These are phyloP conservation scores for Malacoctenus gilli DNA, from an alignment of 2,797 vertebrate species.

Conservation along the genomic window DNA sequence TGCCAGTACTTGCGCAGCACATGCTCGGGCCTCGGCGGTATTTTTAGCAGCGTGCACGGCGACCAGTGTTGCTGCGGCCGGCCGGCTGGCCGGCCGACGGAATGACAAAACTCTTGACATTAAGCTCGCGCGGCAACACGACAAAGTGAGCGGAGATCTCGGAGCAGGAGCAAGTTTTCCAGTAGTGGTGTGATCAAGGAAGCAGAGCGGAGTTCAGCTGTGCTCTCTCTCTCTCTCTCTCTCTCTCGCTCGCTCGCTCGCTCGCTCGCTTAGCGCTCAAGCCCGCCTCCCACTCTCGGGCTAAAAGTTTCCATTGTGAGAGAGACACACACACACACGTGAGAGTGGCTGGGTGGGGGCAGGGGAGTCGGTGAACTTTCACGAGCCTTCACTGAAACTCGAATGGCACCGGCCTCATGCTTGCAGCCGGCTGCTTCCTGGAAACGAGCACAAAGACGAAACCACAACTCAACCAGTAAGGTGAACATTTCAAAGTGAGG, in stretches of 20 bases:
- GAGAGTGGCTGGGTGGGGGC: slow-evolving; percentile 71
- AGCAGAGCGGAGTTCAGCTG: slow-evolving; percentile 49
- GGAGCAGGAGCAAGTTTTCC: slow-evolving; percentile 68
- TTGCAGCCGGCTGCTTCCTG: too few relatives aligned
- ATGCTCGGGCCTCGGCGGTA: slow-evolving; percentile 67
- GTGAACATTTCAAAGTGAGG: not conserved
- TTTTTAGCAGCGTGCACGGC: slow-evolving; percentile 73
- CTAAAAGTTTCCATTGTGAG: slow-evolving; percentile 88
- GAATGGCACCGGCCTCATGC: slow-evolving; percentile 16
- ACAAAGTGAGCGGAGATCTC: slow-evolving; percentile 48
- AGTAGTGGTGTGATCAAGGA: slow-evolving; percentile 77
- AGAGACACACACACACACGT: slow-evolving; percentile 76
- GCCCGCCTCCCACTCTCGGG: slow-evolving; percentile 74
- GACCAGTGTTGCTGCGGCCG: slow-evolving; percentile 10
- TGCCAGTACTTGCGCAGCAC: slow-evolving; percentile 69
- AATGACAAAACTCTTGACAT: slow-evolving; percentile 54
- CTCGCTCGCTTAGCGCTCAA: not conserved
- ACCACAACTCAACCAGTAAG: too few relatives aligned
- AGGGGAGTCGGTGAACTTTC: slow-evolving; percentile 64
- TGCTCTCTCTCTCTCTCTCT: slow-evolving; percentile 2
- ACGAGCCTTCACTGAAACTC: slow-evolving; percentile 59
- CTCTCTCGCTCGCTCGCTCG: not conserved
- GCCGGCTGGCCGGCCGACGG: slow-evolving; percentile 19
- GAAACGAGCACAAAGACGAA: too few relatives aligned
- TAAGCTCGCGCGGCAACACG: slow-evolving; percentile 30